Evolutionary conservation across 2,113 vertebrate species (phyloP), one percentile per base, ranked within the genome.

Genomic region (Synodontis membranacea): DNA sequence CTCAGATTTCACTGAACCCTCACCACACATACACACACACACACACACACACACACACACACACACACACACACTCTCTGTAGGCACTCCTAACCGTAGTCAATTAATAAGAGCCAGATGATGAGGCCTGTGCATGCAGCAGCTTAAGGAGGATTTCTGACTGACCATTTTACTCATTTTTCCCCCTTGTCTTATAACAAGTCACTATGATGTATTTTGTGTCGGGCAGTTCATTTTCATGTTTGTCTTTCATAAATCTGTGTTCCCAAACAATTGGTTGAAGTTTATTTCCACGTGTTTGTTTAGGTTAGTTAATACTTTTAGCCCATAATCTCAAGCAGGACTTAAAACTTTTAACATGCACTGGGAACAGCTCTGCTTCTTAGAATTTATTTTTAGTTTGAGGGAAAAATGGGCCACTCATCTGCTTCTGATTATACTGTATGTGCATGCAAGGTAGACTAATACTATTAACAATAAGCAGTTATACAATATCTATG

Each of bases 21-120:
- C 11, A n/a, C 50, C 70, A 37, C 54, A 12, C 5, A 15, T 17
- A 21, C 11, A 37, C 76, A 31, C 76, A n/a, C 23, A 44, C 70
- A 44, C 79, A 44, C 37, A 28, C 62, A 52, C 68, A 28, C 46
- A 48, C 58, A 23, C 21, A 34, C n/a, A 66, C 81, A 60, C 56
- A n/a, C 80, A 46, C 81, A 66, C 80, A 44, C 68, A 68, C 25
- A 52, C 76, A 28, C 82, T 60, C 37, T 68, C 23, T 87, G 70
- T 82, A 84, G 66, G 39, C 70, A 86, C 75, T 83, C 19, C 64
- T 28, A 72, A 75, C n/a, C 82, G 74, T 56, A 21, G 60, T 54
- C 52, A 64, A 87, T 84, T 88, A 87, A 91, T 88, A 76, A 82
- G 46, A 85, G 70, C 83, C 85, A 84, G 86, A 85, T 89, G 85